phyloP scores from a whole-genome alignment of 2,113 vertebrate species.

The Salvelinus alpinus region DNA sequence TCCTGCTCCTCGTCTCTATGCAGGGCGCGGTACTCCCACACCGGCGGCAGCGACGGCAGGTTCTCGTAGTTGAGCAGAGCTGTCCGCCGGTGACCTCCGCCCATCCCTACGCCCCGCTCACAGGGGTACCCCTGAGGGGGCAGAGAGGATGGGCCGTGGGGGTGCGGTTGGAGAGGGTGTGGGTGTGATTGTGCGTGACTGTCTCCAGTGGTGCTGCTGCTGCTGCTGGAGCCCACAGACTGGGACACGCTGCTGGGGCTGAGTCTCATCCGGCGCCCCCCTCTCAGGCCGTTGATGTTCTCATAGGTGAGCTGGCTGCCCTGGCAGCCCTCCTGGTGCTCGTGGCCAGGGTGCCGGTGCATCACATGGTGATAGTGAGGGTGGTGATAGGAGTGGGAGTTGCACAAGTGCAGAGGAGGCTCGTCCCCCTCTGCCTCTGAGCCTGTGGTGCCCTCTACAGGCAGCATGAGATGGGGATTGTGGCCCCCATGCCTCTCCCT shows the following conservation, averaged over 20 bases:
- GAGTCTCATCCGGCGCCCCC: slow-evolving; percentile 73
- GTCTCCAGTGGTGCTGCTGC: slow-evolving; percentile 78
- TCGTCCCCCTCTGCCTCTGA: slow-evolving; percentile 80
- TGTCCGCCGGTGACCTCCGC: slow-evolving; percentile 78
- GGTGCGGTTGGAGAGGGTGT: slow-evolving; percentile 54
- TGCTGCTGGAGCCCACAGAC: slow-evolving; percentile 79
- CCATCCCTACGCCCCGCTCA: slow-evolving; percentile 64
- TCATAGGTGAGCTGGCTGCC: slow-evolving; percentile 83
- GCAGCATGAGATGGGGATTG: slow-evolving; percentile 66
- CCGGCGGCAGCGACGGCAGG: slow-evolving; percentile 88
- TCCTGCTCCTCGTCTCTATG: slow-evolving; percentile 77
- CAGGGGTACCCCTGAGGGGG: slow-evolving; percentile 72
- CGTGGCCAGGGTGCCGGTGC: slow-evolving; percentile 81
- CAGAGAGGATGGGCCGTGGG: slow-evolving; percentile 62
- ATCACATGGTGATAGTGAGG: slow-evolving; percentile 76
- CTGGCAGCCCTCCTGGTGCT: slow-evolving; percentile 72
- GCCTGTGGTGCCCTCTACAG: slow-evolving; percentile 70
- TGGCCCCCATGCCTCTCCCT: slow-evolving; percentile 63
- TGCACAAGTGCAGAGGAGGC: slow-evolving; percentile 72
- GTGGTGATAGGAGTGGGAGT: slow-evolving; percentile 75
- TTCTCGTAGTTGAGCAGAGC: slow-evolving; percentile 96
- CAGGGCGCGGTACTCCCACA: slow-evolving; percentile 89
- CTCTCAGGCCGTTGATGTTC: slow-evolving; percentile 84
- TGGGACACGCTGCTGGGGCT: slow-evolving; percentile 77
- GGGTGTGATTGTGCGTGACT: slow-evolving; percentile 69